Percentiles rank a stretch among this genome's conserved stretches.
Evolutionary conservation across 1,140 invertebrate species (phyloP).

Genomic region (Orussus abietinus): DNA sequence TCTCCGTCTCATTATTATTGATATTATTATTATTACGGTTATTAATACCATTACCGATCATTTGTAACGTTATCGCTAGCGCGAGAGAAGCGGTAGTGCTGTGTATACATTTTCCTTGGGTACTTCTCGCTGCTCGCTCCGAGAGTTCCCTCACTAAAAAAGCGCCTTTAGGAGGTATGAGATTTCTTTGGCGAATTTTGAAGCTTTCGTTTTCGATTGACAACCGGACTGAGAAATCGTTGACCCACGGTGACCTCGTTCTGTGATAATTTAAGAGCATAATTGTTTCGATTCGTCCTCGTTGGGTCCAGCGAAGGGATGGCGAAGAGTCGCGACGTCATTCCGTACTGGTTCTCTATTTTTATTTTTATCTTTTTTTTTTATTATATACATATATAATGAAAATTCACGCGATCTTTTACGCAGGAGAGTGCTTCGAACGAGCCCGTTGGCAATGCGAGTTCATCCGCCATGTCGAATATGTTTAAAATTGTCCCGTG

Average conservation of each 20-base stretch:
- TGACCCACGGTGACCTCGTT: constrained; percentile 50
- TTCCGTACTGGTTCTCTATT: no score
- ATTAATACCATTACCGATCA: constrained; percentile 29
- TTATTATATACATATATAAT: constrained; percentile 4
- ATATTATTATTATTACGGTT: constrained; percentile 26
- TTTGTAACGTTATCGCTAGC: constrained; percentile 29
- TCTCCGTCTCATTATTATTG: constrained; percentile 30
- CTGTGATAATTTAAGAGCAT: constrained; percentile 54
- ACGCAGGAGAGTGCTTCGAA: no score
- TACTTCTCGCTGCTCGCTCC: no score
- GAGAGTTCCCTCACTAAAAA: constrained; percentile 46
- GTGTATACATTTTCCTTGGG: constrained; percentile 45
- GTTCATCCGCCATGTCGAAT: no score
- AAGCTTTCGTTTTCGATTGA: constrained; percentile 14
- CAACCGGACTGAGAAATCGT: constrained; percentile 20
- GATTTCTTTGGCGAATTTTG: no score
- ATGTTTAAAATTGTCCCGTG: no score
- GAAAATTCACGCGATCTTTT: no score
- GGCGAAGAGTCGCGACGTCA: no score
- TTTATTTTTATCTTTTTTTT: constrained; percentile 1
- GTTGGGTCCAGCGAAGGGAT: constrained; percentile 23
- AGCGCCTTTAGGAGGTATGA: not conserved
- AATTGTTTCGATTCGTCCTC: constrained; percentile 47
- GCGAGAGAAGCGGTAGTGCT: constrained; percentile 35
- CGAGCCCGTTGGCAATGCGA: no score